Conservation (phyloP, 2,888 invertebrate genomes). For the Pandemis heparana region DNA sequence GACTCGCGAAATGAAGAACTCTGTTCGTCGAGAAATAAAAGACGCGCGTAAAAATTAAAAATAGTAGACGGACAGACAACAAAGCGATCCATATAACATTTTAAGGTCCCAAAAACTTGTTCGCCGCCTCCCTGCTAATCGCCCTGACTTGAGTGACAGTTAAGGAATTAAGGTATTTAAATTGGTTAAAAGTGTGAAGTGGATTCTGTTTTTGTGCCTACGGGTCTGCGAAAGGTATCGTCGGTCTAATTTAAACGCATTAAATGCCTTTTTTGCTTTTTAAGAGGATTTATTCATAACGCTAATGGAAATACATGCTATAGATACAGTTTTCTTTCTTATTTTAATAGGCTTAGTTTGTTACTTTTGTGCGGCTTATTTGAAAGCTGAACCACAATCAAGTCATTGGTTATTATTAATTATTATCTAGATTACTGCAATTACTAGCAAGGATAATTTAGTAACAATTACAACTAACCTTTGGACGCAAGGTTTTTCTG, state of each 20-base stretch:
- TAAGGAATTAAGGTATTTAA: slow-evolving; percentile 43
- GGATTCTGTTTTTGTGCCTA: slow-evolving; percentile 38
- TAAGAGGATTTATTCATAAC: slow-evolving; percentile 2
- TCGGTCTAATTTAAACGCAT: slow-evolving; percentile 19
- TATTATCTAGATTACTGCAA: not conserved
- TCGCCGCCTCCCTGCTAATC: slow-evolving; percentile 34
- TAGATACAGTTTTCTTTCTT: not conserved
- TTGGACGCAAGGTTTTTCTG: not conserved
- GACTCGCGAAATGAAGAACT: slow-evolving; percentile 15
- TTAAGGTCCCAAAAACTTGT: slow-evolving; percentile 37
- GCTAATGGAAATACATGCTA: slow-evolving; percentile 11
- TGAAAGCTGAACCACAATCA: not conserved
- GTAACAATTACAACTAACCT: not conserved
- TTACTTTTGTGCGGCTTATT: not conserved
- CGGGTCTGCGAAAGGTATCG: slow-evolving; percentile 14
- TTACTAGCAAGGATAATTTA: not conserved
- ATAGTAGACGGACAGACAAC: slow-evolving; percentile 25
- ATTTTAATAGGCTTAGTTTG: not conserved
- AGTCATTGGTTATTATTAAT: not conserved
- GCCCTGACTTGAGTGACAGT: slow-evolving; percentile 40
- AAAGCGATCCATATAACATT: slow-evolving; percentile 30
- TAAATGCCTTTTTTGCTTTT: slow-evolving; percentile 7
- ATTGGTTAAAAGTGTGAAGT: slow-evolving; percentile 42
- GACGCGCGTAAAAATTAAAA: not conserved
- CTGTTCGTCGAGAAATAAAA: slow-evolving; percentile 1